A percentile compares a stretch with the other conserved stretches of the same genome.
phyloP scores from a whole-genome alignment of 2,888 invertebrate genomes.

The Monopis laevigella region DNA sequence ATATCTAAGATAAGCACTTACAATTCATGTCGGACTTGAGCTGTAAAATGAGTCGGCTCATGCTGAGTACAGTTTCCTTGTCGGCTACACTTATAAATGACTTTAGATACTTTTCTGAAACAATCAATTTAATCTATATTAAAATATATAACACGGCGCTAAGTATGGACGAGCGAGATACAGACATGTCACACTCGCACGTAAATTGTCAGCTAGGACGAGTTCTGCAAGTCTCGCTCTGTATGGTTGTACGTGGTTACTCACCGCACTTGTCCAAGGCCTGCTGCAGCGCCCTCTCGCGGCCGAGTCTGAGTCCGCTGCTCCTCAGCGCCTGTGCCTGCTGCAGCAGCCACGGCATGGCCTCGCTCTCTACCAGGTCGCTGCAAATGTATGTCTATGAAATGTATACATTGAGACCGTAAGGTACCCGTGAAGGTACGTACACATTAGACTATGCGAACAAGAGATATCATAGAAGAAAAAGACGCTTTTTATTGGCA shows the following conservation, averaged over 20 bases:
- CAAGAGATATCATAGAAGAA: too few species aligned
- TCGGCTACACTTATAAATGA: not conserved
- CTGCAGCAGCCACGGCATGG: conserved; percentile 32
- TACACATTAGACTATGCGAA: too few species aligned
- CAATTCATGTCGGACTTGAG: conserved; percentile 24
- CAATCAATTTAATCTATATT: not conserved
- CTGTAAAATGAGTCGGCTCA: conserved; percentile 20
- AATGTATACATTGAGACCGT: too few species aligned
- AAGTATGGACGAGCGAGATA: not conserved
- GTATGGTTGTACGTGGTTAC: too few species aligned
- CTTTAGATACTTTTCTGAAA: not conserved
- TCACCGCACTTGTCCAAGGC: conserved; percentile 27
- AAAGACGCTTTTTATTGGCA: too few species aligned
- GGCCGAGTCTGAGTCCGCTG: conserved; percentile 26
- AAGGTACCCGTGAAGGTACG: too few species aligned
- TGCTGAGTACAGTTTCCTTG: conserved; percentile 15
- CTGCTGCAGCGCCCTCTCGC: conserved; percentile 22
- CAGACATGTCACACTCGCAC: not conserved
- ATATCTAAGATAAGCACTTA: too few species aligned
- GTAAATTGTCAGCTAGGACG: not conserved
- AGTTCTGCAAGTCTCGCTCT: not conserved
- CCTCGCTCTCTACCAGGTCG: conserved; percentile 25
- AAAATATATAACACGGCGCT: not conserved
- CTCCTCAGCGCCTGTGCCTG: conserved; percentile 27
- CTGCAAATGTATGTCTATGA: conserved; percentile 24